Evolutionary conservation across 2,113 vertebrate species (phyloP).

Genomic region (Misgurnus anguillicaudatus): DNA sequence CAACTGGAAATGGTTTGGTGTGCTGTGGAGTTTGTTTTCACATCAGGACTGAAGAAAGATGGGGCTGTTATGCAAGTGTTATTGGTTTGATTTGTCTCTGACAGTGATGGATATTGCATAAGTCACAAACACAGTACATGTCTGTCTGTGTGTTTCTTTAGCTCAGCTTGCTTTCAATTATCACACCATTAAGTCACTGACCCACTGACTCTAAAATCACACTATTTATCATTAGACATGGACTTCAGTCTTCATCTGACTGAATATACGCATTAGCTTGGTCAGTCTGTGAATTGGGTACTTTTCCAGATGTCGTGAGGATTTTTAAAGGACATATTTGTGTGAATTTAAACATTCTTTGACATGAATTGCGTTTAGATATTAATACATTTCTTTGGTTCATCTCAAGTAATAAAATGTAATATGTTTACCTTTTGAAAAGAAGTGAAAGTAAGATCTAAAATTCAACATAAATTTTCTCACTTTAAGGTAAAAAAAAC

Average conservation of each 20-base stretch:
- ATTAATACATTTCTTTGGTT: no score
- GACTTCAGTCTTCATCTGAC: neutral
- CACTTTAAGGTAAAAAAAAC: no score
- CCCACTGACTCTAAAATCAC: neutral
- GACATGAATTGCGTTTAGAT: no score
- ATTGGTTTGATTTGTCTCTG: constrained; percentile 52
- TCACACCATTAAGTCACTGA: constrained; percentile 61
- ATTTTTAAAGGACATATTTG: no score
- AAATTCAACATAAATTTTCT: no score
- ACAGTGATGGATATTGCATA: constrained; percentile 55
- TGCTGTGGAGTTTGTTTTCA: constrained; percentile 70
- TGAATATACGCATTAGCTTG: neutral
- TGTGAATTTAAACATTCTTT: no score
- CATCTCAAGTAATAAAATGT: no score
- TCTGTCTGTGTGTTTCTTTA: constrained; percentile 61
- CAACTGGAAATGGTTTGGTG: constrained; percentile 78
- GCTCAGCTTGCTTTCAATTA: constrained; percentile 53
- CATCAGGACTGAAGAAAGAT: constrained; percentile 57
- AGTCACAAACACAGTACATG: constrained; percentile 35
- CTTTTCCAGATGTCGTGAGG: no score
- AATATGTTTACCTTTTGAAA: no score
- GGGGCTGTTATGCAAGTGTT: constrained; percentile 61
- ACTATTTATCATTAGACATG: neutral
- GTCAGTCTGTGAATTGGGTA: no score
- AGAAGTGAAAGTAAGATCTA: no score